These are phyloP conservation scores for Dolomedes plantarius DNA, from an alignment of 2,888 invertebrate genomes.

Conservation along the genomic window DNA sequence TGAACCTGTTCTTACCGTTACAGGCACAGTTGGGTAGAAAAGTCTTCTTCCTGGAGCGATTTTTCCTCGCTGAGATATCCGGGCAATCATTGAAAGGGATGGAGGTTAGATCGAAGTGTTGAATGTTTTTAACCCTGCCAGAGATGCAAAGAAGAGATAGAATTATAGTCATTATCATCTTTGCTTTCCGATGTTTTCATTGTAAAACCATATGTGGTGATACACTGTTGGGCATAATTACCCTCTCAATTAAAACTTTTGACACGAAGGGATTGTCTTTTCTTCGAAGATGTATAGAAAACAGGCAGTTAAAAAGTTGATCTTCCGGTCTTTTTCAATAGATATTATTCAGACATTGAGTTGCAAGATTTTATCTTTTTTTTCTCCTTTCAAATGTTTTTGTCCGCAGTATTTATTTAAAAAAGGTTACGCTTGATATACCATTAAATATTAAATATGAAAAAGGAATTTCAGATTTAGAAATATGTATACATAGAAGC, in stretches of 20 bases:
- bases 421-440: no score
- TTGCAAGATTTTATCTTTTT: no score
- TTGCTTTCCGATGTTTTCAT: not conserved
- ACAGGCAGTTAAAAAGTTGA: no score
- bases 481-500: no score
- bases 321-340: no score
- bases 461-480: no score
- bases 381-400: no score
- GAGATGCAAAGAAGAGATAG: not conserved
- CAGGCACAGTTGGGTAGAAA: conserved; percentile 3
- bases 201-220: not conserved
- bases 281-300: no score
- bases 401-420: no score
- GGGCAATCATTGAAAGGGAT: not conserved
- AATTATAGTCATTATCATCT: not conserved
- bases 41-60: conserved; percentile 5
- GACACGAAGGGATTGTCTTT: not conserved
- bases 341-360: no score
- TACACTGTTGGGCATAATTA: not conserved
- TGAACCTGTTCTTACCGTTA: not conserved
- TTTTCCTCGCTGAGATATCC: conserved; percentile 11
- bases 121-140: not conserved
- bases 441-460: no score
- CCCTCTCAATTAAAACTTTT: not conserved
- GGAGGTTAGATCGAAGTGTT: not conserved